Evolutionary conservation across 2,797 vertebrate species (phyloP).

Genomic region (Dicrostonyx torquatus): DNA sequence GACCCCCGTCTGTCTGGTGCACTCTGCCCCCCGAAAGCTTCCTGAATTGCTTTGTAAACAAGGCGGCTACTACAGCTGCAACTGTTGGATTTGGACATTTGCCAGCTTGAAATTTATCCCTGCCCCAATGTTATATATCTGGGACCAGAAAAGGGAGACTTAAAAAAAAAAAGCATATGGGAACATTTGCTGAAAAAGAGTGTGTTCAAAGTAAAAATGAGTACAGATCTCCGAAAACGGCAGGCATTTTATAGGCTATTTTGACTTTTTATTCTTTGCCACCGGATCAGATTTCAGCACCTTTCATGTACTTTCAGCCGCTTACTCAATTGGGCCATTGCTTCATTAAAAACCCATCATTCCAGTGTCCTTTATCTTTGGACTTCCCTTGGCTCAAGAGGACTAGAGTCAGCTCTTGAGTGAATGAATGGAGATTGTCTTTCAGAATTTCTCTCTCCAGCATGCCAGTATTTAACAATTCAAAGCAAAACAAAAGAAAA

Average conservation of each 20-base stretch:
- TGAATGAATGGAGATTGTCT: conserved; percentile 60
- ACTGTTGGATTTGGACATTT: conserved; percentile 77
- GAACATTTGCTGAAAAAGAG: conserved; percentile 46
- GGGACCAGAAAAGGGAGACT: conserved; percentile 57
- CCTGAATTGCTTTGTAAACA: conserved; percentile 84
- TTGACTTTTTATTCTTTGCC: conserved; percentile 44
- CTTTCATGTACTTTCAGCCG: neutral
- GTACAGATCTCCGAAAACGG: neutral
- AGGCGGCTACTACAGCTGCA: conserved; percentile 81
- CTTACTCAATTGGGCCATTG: conserved; percentile 25
- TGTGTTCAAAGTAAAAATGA: neutral
- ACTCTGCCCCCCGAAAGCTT: conserved; percentile 83
- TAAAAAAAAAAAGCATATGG: conserved; percentile 1
- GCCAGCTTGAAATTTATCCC: conserved; percentile 80
- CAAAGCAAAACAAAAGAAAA: conserved; percentile 30
- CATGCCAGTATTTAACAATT: conserved; percentile 63
- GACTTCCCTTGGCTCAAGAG: conserved; percentile 48
- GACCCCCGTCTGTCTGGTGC: conserved; percentile 80
- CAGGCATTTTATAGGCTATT: neutral
- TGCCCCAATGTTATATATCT: conserved; percentile 71
- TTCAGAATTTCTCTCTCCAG: conserved; percentile 54
- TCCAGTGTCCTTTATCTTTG: conserved; percentile 41
- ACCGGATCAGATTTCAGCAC: neutral
- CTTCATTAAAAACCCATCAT: conserved; percentile 68
- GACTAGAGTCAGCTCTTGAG: conserved; percentile 49